Base-by-base conservation (phyloP, 2,888 invertebrate genomes). In the Eurytoma californica region DNA sequence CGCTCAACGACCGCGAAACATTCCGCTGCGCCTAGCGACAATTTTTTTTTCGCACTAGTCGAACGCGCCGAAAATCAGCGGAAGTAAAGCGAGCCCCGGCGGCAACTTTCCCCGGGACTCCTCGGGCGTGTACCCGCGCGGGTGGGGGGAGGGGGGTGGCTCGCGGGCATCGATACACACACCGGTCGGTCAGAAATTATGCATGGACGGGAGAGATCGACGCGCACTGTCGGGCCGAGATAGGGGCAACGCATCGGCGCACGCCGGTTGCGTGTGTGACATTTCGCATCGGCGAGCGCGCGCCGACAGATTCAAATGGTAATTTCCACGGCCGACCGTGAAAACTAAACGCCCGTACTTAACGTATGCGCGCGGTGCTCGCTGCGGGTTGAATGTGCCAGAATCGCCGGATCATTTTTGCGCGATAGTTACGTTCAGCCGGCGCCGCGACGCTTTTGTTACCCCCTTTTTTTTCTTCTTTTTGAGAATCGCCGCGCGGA, bases 321-420 rank as follows among this genome's bases (percentile, higher is more conserved):
- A 79, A 81, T 81, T 72, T n/a, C 53, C n/a, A n/a, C 47, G 39
- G 47, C 63, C 81, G 79, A 79, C 81, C 81, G 76, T 81, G 79
- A 81, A 81, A 81, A 79, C 68, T 65, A 68, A 16, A 67, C 67
- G 67, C 20, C 16, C 28, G 58, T 58, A 12, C 28, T 4, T 18
- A 47, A 3, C 53, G 13, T 13, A 30, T 24, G 7, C 55, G 20
- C 5, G 12, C 39, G 55, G n/a, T 57, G 58, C 39, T 55, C 20
- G 55, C 55, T 73, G 55, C 61, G 73, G 24, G 60, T 24, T 51
- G 57, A 61, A 61, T 14, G 47, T 24, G 58, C 12, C 55, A 5
- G 18, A 7, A n/a, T 24, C n/a, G 13, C 51, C 58, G 13, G n/a
- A 39, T 24, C 20, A 57, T 70, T 70, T 57, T 72, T 63, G 24